Base-by-base conservation (phyloP, 2,888 invertebrate species). In the Tenthredo livida region DNA sequence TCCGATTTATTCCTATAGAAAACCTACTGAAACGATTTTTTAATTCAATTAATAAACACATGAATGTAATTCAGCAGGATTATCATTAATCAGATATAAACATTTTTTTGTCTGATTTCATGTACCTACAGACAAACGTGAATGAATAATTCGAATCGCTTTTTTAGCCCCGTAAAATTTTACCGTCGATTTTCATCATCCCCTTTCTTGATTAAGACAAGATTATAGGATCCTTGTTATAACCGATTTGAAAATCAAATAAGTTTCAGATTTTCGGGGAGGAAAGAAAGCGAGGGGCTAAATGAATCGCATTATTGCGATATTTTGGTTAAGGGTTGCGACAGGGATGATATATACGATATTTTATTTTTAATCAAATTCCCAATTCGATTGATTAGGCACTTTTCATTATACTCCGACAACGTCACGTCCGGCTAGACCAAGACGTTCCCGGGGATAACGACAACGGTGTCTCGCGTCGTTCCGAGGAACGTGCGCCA, bases 401-500 rank as follows among this genome's bases (percentile, higher is more conserved):
- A 54, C 54, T 54, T 54, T 67, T 67, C 67, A 67, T 29, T 67
- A 67, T 33, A n/a, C 1, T 70, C 12, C 17, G 17, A 43, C 21
- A 29, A 50, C n/a, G 21, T 75, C 75, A 75, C 43, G n/a, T 25
- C 29, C 75, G 47, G 7, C 25, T 75, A 43, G 25, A 29, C n/a
- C 33, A 21, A 43, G 47, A 75, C 50, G 75, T 47, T 75, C 47
- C 43, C 40, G 73, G 73, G 10, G 54, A 3, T 7, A 25, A 67
- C 54, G 7, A 54, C 25, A 77, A 77, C 77, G 33, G 50, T 29
- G 21, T 33, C 29, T 67, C 21, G 25, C 77, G 54, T 73, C 72
- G 43, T 73, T n/a, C 29, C 50, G 50, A 70, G 29, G 29, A 83
- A 67, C 83, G 83, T 67, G 67, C 83, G 67, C 40, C 21, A 80